Evolutionary conservation across 2,888 invertebrate species (phyloP).

Genomic region (Sepioteuthis lessoniana): DNA sequence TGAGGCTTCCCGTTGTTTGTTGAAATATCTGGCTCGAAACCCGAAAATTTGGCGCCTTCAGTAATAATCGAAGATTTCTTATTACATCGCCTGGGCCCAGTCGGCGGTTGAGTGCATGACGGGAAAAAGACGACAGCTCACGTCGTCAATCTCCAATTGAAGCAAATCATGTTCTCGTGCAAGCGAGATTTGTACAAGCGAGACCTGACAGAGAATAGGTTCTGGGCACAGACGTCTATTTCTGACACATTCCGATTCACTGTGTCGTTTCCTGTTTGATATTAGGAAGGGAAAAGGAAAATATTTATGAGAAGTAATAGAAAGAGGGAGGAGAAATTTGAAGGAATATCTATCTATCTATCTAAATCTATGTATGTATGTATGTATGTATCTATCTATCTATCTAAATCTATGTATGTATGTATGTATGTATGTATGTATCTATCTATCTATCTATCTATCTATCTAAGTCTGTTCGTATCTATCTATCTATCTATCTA

Average conservation of each 20-base stretch:
- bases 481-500: too few species aligned
- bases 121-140: background rate
- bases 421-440: background rate
- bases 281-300: background rate
- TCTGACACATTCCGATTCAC: background rate
- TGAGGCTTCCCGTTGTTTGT: background rate
- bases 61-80: background rate
- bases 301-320: too few species aligned
- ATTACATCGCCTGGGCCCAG: background rate
- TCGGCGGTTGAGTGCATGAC: slow-evolving; percentile 33
- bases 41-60: background rate
- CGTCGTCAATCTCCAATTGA: background rate
- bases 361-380: background rate
- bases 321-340: background rate
- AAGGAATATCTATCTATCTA: background rate
- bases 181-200: background rate
- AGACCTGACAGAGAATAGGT: background rate
- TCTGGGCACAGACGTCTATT: too few species aligned
- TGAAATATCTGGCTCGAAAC: background rate
- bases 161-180: background rate
- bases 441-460: background rate
- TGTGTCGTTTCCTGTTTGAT: background rate
- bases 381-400: background rate
- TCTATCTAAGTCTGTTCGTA: too few species aligned
- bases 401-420: background rate